Evolutionary conservation across 1,140 invertebrate species (phyloP), one percentile per base, ranked within the genome.

Genomic region (Meteorus sp.): DNA sequence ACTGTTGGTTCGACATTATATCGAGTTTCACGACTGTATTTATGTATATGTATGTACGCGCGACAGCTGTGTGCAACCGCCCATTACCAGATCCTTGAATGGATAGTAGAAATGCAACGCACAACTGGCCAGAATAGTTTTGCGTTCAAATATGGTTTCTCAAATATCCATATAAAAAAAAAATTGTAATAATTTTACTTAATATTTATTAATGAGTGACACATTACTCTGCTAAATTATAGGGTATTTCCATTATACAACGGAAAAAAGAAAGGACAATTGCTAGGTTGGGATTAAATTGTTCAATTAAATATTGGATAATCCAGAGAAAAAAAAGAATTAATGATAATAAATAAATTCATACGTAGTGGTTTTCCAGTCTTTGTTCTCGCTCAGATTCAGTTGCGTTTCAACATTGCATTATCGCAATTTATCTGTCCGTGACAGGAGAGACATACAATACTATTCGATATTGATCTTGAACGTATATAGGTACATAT

Each of bases 121-220:
- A 55, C 50, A 53, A 53, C 50, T 53, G 50, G 33, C 50, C 27
- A 53, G 50, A 35, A 53, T n/a, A n/a, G n/a, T n/a, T n/a, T n/a
- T n/a, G n/a, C n/a, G n/a, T n/a, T n/a, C n/a, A n/a, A n/a, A n/a
- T n/a, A n/a, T n/a, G n/a, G n/a, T n/a, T n/a, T n/a, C n/a, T n/a
- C n/a, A n/a, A n/a, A n/a, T n/a, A n/a, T n/a, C n/a, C n/a, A n/a
- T n/a, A n/a, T n/a, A n/a, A n/a, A n/a, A n/a, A n/a, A n/a, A n/a
- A n/a, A n/a, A n/a, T n/a, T n/a, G n/a, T n/a, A n/a, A n/a, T n/a
- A n/a, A n/a, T n/a, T n/a, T n/a, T n/a, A n/a, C n/a, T n/a, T n/a
- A n/a, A n/a, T n/a, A n/a, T n/a, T n/a, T n/a, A n/a, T n/a, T n/a
- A n/a, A n/a, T n/a, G n/a, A n/a, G n/a, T n/a, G n/a, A n/a, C n/a